phyloP scores from a whole-genome alignment of 2,797 vertebrate species.

The Picus viridis region DNA sequence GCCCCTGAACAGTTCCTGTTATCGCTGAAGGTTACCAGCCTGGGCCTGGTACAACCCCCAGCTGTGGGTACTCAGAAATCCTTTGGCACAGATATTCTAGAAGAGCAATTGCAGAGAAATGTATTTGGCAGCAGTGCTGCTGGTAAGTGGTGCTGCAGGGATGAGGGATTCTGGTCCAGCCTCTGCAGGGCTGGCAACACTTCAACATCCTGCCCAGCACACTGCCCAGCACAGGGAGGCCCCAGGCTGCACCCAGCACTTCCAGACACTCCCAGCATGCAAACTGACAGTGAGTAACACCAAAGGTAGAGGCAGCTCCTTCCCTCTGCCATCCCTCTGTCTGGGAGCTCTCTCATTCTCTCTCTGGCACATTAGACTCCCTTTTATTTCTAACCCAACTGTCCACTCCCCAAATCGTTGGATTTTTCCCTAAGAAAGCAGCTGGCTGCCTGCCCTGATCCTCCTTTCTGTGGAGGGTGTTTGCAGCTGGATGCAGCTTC shows the following conservation, averaged over 20 bases:
- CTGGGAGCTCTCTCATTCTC: not conserved
- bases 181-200: constrained; percentile 30
- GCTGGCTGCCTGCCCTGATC: not conserved
- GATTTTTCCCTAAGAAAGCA: not conserved
- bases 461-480: not conserved
- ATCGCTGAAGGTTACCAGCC: not conserved
- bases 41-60: not conserved
- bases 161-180: not conserved
- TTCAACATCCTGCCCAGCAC: constrained; percentile 33
- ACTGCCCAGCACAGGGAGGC: constrained; percentile 15
- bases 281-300: constrained; percentile 29
- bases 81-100: not conserved
- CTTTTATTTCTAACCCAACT: not conserved
- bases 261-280: not conserved
- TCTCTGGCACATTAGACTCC: not conserved
- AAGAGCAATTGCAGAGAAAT: not conserved
- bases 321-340: not conserved
- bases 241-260: constrained; percentile 36
- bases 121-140: not conserved
- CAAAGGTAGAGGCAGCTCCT: not conserved
- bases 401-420: not conserved
- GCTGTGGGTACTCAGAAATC: not conserved
- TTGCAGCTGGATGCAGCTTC: not conserved
- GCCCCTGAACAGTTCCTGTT: not conserved
- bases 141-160: not conserved